These are phyloP conservation scores for Pterocles burchelli DNA, from an alignment of 2,113 vertebrate genomes.

Conservation along the genomic window DNA sequence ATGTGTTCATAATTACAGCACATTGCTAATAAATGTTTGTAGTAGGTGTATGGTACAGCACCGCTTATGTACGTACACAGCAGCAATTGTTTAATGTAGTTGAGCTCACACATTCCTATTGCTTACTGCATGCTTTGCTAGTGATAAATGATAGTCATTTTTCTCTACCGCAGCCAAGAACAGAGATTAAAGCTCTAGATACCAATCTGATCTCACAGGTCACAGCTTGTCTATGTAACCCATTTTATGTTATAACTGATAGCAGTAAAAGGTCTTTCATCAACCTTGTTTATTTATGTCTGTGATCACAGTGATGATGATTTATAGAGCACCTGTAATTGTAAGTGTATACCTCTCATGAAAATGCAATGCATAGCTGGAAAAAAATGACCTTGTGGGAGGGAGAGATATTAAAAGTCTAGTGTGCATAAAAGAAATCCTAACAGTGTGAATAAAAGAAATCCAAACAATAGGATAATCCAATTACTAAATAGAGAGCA, in stretches of 20 bases:
- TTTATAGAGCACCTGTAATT: constrained; percentile 35
- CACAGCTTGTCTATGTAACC: constrained; percentile 22
- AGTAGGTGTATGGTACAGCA: background rate
- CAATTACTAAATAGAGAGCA: background rate
- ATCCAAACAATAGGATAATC: background rate
- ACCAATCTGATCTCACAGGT: constrained; percentile 42
- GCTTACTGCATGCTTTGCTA: background rate
- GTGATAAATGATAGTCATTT: constrained; percentile 45
- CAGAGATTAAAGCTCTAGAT: constrained; percentile 29
- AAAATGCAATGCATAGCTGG: background rate
- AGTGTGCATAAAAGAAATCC: background rate
- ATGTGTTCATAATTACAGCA: background rate
- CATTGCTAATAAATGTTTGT: background rate
- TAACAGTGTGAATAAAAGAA: background rate
- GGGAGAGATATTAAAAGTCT: background rate
- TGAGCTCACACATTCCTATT: background rate
- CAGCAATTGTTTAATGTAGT: background rate
- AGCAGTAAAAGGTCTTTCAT: constrained; percentile 37
- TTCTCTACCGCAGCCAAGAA: background rate
- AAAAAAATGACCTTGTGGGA: constrained; percentile 10
- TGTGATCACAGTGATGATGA: constrained; percentile 6
- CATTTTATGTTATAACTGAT: background rate
- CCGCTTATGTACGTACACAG: background rate
- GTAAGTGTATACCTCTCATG: background rate
- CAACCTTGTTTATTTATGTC: constrained; percentile 41